phyloP scores from a whole-genome alignment of 2,888 invertebrate genomes.

The Dioctria rufipes region DNA sequence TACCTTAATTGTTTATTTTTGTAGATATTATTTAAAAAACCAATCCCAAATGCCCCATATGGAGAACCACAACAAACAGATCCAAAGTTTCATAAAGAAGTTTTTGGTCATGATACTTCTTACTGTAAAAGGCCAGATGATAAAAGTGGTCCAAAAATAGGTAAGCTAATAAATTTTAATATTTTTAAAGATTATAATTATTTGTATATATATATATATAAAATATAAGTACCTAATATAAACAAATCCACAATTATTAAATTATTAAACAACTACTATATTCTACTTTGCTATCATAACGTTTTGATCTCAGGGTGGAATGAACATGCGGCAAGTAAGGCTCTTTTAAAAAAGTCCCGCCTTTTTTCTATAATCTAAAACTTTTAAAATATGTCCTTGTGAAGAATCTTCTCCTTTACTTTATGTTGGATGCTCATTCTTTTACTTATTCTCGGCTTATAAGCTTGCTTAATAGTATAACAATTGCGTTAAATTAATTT shows the following conservation, averaged over 20 bases:
- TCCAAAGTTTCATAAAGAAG: constrained; percentile 75
- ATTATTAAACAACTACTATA: constrained; percentile 46
- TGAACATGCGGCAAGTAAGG: constrained; percentile 86
- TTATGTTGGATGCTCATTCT: background rate
- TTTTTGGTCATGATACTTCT: constrained; percentile 69
- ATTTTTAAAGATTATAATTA: constrained; percentile 6
- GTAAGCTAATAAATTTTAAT: constrained; percentile 63
- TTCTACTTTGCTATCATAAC: constrained; percentile 30
- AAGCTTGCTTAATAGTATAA: constrained; percentile 55
- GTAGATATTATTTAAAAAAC: constrained; percentile 77
- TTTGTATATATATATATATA: background rate
- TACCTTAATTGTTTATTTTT: constrained; percentile 30
- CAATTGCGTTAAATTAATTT: no score
- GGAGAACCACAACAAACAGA: constrained; percentile 73
- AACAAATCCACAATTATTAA: constrained; percentile 42
- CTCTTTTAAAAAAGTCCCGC: constrained; percentile 31
- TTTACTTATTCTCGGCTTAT: background rate
- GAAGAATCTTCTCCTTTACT: constrained; percentile 58
- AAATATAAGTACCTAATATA: background rate
- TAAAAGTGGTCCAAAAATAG: constrained; percentile 68
- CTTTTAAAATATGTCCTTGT: constrained; percentile 60
- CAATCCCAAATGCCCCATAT: constrained; percentile 72
- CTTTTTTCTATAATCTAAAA: constrained; percentile 31
- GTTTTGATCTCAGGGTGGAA: constrained; percentile 77
- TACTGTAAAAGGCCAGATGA: constrained; percentile 68